Percentiles rank a stretch among this genome's conserved stretches.
Evolutionary conservation across 2,113 vertebrate genomes (phyloP).

Genomic region (Mirounga angustirostris): DNA sequence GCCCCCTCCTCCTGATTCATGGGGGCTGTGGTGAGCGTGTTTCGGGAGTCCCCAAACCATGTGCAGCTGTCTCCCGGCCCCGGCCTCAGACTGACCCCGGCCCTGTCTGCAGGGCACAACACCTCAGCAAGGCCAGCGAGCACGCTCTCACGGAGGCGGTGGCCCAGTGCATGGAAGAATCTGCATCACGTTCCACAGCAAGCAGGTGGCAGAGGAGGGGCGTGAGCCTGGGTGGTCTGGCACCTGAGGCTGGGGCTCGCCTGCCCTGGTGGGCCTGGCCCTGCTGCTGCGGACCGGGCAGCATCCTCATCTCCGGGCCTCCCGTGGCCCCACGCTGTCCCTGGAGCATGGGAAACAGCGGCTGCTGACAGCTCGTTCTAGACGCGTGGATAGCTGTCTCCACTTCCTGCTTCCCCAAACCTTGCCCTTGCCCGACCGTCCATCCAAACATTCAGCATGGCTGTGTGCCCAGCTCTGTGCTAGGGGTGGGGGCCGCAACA

Average conservation of each 20-base stretch:
- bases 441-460: not conserved
- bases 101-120: not conserved
- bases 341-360: not conserved
- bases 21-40: not conserved
- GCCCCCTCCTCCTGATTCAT: not conserved
- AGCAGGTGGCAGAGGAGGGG: not conserved
- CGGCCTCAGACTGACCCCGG: not conserved
- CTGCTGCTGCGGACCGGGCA: not conserved
- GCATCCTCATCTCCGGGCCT: not conserved
- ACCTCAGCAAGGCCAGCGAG: not conserved
- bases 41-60: not conserved
- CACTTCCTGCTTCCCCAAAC: not conserved
- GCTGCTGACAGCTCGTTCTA: not conserved
- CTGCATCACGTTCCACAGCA: not conserved
- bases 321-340: rapidly evolving
- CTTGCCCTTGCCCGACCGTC: not conserved
- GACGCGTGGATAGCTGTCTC: not conserved
- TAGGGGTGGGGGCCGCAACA: not conserved
- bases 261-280: rapidly evolving
- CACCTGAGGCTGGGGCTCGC: not conserved
- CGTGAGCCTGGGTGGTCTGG: not conserved
- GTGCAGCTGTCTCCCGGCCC: not conserved
- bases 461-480: not conserved
- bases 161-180: rapidly evolving
- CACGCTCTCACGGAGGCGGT: not conserved